These are phyloP conservation scores for Leptinotarsa undecemlineata DNA, from an alignment of 1,140 invertebrate genomes.

Conservation along the genomic window DNA sequence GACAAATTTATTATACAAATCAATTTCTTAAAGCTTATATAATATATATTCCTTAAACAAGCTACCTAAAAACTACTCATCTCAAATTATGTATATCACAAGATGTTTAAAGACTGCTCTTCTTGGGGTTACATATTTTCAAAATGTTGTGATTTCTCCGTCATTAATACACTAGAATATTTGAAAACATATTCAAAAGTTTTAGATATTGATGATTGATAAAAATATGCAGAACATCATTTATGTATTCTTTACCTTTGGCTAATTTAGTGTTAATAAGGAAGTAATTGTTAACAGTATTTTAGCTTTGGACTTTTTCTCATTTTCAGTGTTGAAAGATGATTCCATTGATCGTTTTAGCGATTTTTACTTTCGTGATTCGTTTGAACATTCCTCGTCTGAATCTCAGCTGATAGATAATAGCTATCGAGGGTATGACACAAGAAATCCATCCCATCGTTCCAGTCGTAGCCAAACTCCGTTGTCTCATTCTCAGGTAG, in stretches of 20 bases:
- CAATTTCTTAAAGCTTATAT: too few relatives aligned
- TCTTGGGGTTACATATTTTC: too few relatives aligned
- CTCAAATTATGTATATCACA: too few relatives aligned
- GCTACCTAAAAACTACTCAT: too few relatives aligned
- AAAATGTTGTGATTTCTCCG: too few relatives aligned
- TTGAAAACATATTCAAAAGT: too few relatives aligned
- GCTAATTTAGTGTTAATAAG: too few relatives aligned
- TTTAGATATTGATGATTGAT: neutral
- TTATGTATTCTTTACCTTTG: neutral
- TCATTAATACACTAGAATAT: too few relatives aligned
- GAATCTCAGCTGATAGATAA: slow-evolving; percentile 68
- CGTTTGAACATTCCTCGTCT: slow-evolving; percentile 77
- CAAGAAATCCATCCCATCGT: slow-evolving; percentile 59
- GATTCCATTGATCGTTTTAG: slow-evolving; percentile 57
- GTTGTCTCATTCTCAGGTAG: slow-evolving; percentile 50
- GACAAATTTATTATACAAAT: too few relatives aligned
- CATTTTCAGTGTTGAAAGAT: slow-evolving; percentile 47
- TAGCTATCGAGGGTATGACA: slow-evolving; percentile 56
- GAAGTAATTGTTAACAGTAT: neutral
- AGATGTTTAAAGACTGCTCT: too few relatives aligned
- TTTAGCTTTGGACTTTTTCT: slow-evolving; percentile 17
- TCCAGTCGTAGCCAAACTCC: slow-evolving; percentile 63
- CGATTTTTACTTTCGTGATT: slow-evolving; percentile 75
- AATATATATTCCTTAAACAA: too few relatives aligned
- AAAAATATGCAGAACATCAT: neutral